Percentiles rank a stretch among this genome's conserved stretches.
phyloP scores from a whole-genome alignment of 2,797 vertebrate genomes.

The Cygnus olor region DNA sequence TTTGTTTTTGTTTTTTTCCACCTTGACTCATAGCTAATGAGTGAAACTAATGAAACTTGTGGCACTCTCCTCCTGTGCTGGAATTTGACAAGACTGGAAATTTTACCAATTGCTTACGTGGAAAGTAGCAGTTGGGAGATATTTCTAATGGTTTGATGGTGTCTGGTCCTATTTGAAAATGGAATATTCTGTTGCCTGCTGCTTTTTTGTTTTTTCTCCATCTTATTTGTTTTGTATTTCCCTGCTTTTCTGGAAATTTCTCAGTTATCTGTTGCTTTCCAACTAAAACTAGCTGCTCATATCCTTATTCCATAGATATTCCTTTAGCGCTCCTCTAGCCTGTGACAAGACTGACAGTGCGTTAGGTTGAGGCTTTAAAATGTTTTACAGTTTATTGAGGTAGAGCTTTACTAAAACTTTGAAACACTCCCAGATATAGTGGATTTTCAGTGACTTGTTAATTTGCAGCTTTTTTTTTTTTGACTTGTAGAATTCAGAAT shows the following conservation, averaged over 20 bases:
- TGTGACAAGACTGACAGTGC: neutral
- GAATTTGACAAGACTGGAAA: neutral
- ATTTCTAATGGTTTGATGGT: neutral
- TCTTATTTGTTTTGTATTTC: neutral
- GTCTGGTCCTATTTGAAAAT: neutral
- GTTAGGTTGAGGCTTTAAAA: neutral
- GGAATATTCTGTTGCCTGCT: neutral
- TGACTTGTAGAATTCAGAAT: neutral
- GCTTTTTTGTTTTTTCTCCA: neutral
- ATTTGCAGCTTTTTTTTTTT: slow-evolving; percentile 14
- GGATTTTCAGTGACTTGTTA: neutral
- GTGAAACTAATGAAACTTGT: neutral
- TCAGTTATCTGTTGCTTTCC: neutral
- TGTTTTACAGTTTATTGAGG: neutral
- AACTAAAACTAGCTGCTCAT: neutral
- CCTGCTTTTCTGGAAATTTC: neutral
- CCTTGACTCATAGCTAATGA: neutral
- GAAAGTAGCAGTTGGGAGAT: neutral
- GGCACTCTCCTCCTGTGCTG: neutral
- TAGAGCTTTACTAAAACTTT: neutral
- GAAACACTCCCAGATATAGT: rapidly evolving
- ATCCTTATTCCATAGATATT: neutral
- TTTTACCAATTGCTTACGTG: neutral
- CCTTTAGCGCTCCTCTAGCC: neutral
- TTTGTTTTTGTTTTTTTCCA: neutral